Evolutionary conservation across 2,888 invertebrate species (phyloP).

Genomic region (Dryadula phaetusa): DNA sequence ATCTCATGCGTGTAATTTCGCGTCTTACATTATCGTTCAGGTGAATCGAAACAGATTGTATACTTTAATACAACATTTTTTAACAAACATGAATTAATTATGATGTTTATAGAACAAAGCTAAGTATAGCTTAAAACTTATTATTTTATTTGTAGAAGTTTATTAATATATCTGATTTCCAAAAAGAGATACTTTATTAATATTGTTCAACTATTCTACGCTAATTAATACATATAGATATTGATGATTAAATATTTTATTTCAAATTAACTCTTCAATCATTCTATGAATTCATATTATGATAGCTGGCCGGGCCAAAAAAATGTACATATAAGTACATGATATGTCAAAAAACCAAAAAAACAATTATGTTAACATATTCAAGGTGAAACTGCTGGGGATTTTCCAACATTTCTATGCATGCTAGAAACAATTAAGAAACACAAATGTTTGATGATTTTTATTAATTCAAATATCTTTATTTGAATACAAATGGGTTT

Average conservation of each 20-base stretch:
- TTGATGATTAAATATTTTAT: no score
- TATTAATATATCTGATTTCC: no score
- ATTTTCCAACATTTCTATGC: slow-evolving; percentile 3
- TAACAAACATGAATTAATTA: neutral
- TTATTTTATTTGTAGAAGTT: no score
- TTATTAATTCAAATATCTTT: slow-evolving; percentile 37
- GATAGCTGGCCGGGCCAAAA: no score
- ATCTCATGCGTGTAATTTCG: slow-evolving; percentile 64
- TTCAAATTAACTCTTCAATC: no score
- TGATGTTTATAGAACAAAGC: neutral
- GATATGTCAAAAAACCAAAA: neutral
- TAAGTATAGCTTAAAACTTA: no score
- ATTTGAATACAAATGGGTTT: slow-evolving; percentile 36
- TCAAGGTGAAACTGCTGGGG: neutral
- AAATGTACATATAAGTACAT: no score
- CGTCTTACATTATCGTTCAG: slow-evolving; percentile 59
- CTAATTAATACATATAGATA: no score
- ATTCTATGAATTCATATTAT: no score
- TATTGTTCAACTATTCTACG: no score
- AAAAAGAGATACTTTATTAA: no score
- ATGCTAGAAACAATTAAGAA: slow-evolving; percentile 37
- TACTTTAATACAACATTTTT: slow-evolving; percentile 28
- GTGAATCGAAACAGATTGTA: slow-evolving; percentile 57
- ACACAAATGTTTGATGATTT: slow-evolving; percentile 21
- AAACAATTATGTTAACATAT: neutral